Percentiles rank a stretch among this genome's conserved stretches.
Conservation (phyloP, 2,797 vertebrate genomes). For the Neosilurus hyrtlii region DNA sequence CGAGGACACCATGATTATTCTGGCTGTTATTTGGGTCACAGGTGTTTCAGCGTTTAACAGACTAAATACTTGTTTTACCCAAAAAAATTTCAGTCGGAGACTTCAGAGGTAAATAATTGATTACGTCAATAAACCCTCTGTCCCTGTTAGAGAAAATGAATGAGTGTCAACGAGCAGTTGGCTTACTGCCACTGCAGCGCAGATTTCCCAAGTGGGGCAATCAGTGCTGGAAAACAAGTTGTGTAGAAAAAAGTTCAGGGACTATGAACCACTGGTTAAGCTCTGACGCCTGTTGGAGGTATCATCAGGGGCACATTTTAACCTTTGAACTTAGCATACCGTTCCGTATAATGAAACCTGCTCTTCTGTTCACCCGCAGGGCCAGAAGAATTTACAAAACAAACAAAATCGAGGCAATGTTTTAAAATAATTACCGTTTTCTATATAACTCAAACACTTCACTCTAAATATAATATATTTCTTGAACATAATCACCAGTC, state of each 20-base stretch:
- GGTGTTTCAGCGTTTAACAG: background rate
- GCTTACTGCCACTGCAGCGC: background rate
- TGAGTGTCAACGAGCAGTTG: background rate
- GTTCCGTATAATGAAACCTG: background rate
- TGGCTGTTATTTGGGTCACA: background rate
- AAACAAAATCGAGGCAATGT: background rate
- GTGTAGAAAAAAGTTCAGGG: constrained; percentile 44
- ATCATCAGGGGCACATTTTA: constrained; percentile 20
- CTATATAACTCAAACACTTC: background rate
- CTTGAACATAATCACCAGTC: too few species aligned
- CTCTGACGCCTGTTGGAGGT: constrained; percentile 17
- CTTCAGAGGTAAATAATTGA: constrained; percentile 39
- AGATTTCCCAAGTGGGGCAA: constrained; percentile 24
- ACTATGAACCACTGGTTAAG: constrained; percentile 43
- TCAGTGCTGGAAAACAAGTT: constrained; percentile 43
- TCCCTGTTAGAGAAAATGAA: background rate
- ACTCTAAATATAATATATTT: too few species aligned
- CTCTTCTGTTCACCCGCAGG: background rate
- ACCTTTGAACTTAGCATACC: background rate
- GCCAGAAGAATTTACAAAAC: background rate
- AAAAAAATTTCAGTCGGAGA: background rate
- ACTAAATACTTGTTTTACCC: background rate
- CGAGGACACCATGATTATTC: background rate
- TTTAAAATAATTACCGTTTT: background rate
- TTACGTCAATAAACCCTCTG: constrained; percentile 9